Evolutionary conservation across 2,113 vertebrate species (phyloP).

Genomic region (Trematocara marginatum): DNA sequence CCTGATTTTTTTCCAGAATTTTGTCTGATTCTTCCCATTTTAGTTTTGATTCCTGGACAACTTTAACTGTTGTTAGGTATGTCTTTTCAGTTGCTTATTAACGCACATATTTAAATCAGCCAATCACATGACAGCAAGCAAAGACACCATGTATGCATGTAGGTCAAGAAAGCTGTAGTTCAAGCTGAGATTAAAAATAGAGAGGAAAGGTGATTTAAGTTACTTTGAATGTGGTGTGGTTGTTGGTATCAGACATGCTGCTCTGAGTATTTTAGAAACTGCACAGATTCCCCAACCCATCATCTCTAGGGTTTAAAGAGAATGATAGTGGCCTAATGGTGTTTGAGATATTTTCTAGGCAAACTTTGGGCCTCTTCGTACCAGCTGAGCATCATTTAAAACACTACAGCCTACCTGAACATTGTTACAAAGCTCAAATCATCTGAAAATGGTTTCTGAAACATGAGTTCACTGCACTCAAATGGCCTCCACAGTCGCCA

Average conservation of each 20-base stretch:
- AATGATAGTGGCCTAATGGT: not conserved
- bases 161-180: not conserved
- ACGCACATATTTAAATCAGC: not conserved
- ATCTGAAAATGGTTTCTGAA: not conserved
- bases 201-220: not conserved
- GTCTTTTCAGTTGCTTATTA: not conserved
- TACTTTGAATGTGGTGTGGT: not conserved
- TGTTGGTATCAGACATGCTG: not conserved
- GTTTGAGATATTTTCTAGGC: not conserved
- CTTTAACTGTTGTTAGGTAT: not conserved
- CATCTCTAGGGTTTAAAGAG: not conserved
- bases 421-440: not conserved
- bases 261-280: not conserved
- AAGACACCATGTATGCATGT: not conserved
- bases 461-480: not conserved
- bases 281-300: not conserved
- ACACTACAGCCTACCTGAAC: not conserved
- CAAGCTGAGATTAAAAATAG: not conserved
- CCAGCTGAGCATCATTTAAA: not conserved
- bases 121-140: not conserved
- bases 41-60: not conserved
- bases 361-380: not conserved
- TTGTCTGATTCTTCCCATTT: not conserved
- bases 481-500: not conserved
- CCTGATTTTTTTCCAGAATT: not conserved